These are phyloP conservation scores for Gorsachius magnificus DNA, from an alignment of 2,797 vertebrate genomes.

Conservation along the genomic window DNA sequence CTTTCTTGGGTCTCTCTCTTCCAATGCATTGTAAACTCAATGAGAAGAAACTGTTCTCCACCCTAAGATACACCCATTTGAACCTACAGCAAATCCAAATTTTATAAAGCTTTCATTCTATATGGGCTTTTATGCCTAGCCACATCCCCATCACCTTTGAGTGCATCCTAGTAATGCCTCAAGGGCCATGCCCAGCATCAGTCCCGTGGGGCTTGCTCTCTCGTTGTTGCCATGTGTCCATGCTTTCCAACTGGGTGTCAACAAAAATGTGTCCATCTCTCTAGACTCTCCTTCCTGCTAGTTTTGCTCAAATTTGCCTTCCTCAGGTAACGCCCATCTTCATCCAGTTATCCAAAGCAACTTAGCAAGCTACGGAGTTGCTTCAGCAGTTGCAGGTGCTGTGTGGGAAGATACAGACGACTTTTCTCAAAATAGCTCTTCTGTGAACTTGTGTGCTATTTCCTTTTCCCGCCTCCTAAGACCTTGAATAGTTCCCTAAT, in stretches of 20 bases:
- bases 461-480: neutral
- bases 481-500: neutral
- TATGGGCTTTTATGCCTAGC: neutral
- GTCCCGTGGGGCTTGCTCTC: neutral
- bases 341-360: neutral
- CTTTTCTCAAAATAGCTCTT: neutral
- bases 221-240: neutral
- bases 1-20: neutral
- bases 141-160: neutral
- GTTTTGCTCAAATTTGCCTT: constrained; percentile 7
- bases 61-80: neutral
- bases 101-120: constrained; percentile 9
- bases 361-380: neutral
- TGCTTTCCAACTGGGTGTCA: neutral
- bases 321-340: neutral
- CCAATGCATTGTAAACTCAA: neutral
- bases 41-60: neutral
- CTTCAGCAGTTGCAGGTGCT: neutral
- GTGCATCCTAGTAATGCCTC: neutral
- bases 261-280: neutral
- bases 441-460: neutral
- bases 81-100: neutral
- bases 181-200: neutral
- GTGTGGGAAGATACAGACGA: neutral
- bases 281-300: neutral